Evolutionary conservation across 1,140 invertebrate genomes (phyloP), one percentile per base, ranked within the genome.

Genomic region (Drosophila setifemur): DNA sequence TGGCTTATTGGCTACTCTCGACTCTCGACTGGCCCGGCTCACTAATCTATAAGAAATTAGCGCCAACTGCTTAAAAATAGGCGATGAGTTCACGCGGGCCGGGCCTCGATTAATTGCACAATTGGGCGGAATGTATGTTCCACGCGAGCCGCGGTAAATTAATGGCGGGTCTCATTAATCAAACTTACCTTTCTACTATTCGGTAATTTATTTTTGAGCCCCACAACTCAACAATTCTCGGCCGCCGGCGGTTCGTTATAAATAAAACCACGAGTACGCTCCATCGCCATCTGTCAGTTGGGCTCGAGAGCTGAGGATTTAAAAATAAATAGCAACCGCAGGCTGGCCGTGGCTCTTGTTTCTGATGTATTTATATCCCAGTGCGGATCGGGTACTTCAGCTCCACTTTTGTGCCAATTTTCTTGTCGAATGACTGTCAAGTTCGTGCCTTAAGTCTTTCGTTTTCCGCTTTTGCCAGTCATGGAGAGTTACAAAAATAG

Each of bases 41-140:
- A 61, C 67, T 72, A 68, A 81, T 55, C 64, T 67, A 37, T 40
- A 73, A 66, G 58, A 57, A 73, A 73, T 72, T 72, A 72, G 54
- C 68, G 68, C 68, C 49, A 16, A 49, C 19, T 39, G 53, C 33
- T 72, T 85, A 79, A 81, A 85, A 86, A 86, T 86, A 86, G 75
- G 42, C 82, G 82, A 86, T 86, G 82, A 86, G 72, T 86, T 86
- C 82, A 86, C 71, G 43, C 43, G 25, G 55, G 40, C 63, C 43
- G 25, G 55, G 40, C 63, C 37, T 52, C 66, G 25, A 48, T 72
- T 72, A 63, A 72, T 72, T 73, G 58, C 69, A 73, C 49, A 73
- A 64, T 49, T 64, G 57, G 31, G 4, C 23, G 23, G 71, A 82
- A 76, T 67, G 53, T 75, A 76, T 67, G 53, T 75, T 69, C 55